Evolutionary conservation across 2,113 vertebrate genomes (phyloP).

Genomic region (Muscicapa adusta): DNA sequence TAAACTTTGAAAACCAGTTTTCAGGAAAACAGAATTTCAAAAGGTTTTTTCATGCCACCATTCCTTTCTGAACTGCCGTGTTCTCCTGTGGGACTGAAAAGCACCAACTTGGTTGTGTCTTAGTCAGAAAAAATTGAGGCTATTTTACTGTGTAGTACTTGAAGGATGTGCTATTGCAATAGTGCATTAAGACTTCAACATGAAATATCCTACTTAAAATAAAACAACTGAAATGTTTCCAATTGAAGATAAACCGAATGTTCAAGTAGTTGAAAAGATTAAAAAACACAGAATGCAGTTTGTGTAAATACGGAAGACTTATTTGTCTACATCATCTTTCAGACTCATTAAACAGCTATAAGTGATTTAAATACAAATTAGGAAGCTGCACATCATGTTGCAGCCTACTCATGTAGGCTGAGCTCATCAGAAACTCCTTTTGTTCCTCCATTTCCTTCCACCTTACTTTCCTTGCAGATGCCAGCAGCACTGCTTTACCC

Average conservation of each 20-base stretch:
- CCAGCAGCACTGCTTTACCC: background rate
- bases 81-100: background rate
- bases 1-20: background rate
- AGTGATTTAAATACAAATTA: slow-evolving; percentile 49
- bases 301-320: slow-evolving; percentile 16
- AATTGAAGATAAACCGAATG: background rate
- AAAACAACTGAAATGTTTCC: background rate
- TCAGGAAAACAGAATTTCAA: background rate
- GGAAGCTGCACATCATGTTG: slow-evolving; percentile 33
- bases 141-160: background rate
- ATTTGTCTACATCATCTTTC: slow-evolving; percentile 40
- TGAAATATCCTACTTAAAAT: background rate
- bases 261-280: slow-evolving; percentile 10
- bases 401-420: slow-evolving; percentile 28
- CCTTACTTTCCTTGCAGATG: background rate
- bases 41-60: background rate
- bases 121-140: background rate
- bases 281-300: background rate
- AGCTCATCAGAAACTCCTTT: slow-evolving; percentile 37
- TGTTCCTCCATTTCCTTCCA: background rate
- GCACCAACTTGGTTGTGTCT: background rate
- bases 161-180: background rate
- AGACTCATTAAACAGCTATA: slow-evolving; percentile 19
- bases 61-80: background rate
- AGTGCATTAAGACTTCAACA: background rate